Conservation (phyloP, 1,140 invertebrate species). For the Phymorhynchus buccinoides region DNA sequence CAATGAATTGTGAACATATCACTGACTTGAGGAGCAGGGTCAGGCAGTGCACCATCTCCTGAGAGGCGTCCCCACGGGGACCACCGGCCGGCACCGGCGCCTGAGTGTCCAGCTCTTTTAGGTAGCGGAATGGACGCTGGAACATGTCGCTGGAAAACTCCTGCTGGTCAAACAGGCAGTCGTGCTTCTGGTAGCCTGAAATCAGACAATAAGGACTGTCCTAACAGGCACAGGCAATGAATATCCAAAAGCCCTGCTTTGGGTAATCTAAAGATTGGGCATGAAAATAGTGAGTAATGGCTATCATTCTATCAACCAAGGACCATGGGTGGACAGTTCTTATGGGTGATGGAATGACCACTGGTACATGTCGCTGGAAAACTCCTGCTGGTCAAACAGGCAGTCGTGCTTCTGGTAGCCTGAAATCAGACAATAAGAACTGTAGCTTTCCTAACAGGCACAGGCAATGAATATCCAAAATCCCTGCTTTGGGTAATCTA, state of each 20-base stretch:
- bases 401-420: conserved; percentile 54
- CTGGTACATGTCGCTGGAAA: conserved; percentile 62
- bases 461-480: too few relatives aligned
- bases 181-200: conserved; percentile 52
- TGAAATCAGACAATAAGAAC: too few relatives aligned
- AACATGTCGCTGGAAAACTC: conserved; percentile 61
- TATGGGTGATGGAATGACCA: conserved; percentile 63
- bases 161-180: conserved; percentile 62
- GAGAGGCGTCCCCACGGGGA: not conserved
- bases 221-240: too few relatives aligned
- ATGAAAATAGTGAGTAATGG: too few relatives aligned
- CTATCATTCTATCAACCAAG: too few relatives aligned
- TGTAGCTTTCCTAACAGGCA: too few relatives aligned
- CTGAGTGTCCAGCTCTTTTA: conserved; percentile 29
- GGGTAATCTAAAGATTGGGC: not conserved
- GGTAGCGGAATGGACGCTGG: conserved; percentile 67
- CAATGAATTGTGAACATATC: too few relatives aligned
- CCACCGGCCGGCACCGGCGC: conserved; percentile 13
- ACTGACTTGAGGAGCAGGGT: conserved; percentile 45
- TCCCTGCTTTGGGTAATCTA: too few relatives aligned
- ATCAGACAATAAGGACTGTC: too few relatives aligned
- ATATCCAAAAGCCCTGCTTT: too few relatives aligned
- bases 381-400: conserved; percentile 64
- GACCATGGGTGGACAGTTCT: too few relatives aligned
- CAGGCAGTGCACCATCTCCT: conserved; percentile 45